Base-by-base conservation (phyloP, 2,888 invertebrate species). In the Papilio protenor region DNA sequence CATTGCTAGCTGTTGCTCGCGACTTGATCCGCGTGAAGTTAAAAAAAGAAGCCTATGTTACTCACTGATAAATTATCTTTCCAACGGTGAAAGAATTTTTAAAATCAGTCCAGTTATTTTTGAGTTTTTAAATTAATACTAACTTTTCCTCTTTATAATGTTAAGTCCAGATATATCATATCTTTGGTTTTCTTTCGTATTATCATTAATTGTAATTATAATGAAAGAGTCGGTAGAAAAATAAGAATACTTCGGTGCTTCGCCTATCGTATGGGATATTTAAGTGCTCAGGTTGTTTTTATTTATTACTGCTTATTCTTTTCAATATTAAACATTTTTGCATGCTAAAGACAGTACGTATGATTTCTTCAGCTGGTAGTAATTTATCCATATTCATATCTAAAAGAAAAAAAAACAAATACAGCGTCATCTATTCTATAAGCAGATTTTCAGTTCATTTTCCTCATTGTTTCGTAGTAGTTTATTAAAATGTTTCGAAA, bases 351-450 rank as follows among this genome's bases (percentile, higher is more conserved):
- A n/a, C n/a, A n/a, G n/a, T n/a, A n/a, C n/a, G n/a, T n/a, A n/a
- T n/a, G 49, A 18, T 11, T 57, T 57, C 8, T 21, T 21, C 6
- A 57, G 57, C 16, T 21, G 21, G 3, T 10, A 21, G 57, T 57
- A 10, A 57, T 6, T 21, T 57, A 0, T 11, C 11, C 10, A 57
- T 21, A 21, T 21, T n/a, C 14, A 14, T 11, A 14, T 27, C 27
- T 40, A 12, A 59, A 59, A 14, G 1, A 40, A 40, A 40, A 40
- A 18, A n/a, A 40, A 40, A n/a, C 40, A 66, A 40, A 40, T 64
- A 64, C n/a, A 66, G 66, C 40, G 66, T 40, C 66, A 66, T 66
- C 66, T 66, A 66, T 66, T 66, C 2, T 33, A n/a, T n/a, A 18
- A 40, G 40, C 10, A 40, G 11, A 33, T 66, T 71, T 71, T 71